These are phyloP conservation scores for Papilio demoleus DNA, from an alignment of 2,888 invertebrate genomes.

Conservation along the genomic window DNA sequence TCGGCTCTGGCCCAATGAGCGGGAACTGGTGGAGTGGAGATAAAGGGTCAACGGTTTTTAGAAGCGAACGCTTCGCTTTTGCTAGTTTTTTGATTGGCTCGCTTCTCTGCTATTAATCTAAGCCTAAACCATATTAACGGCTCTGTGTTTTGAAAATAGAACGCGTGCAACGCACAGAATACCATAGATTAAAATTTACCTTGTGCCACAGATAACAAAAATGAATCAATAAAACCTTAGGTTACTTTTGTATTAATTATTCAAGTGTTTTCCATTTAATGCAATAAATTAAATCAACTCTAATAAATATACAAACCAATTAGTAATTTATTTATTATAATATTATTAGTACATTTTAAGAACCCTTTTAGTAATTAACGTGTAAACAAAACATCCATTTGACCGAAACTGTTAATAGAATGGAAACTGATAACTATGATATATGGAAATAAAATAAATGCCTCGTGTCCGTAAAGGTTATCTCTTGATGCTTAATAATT, in stretches of 20 bases:
- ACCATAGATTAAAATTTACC: constrained; percentile 8
- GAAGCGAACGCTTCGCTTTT: constrained; percentile 64
- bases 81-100: constrained; percentile 56
- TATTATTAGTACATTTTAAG: constrained; percentile 6
- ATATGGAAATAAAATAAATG: constrained; percentile 28
- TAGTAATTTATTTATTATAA: constrained; percentile 10
- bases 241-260: background rate
- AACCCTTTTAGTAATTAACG: constrained; percentile 17
- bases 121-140: constrained; percentile 29
- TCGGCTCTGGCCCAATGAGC: constrained; percentile 81
- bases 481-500: constrained; percentile 20
- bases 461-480: constrained; percentile 23
- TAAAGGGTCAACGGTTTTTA: constrained; percentile 82
- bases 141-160: constrained; percentile 28
- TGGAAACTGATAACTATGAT: constrained; percentile 26
- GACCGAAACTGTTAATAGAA: constrained; percentile 28
- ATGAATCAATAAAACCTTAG: background rate
- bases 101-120: constrained; percentile 42
- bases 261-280: background rate
- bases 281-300: background rate
- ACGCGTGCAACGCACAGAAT: background rate
- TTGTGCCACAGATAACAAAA: background rate
- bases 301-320: background rate
- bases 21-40: constrained; percentile 68
- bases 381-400: constrained; percentile 28